Evolutionary conservation across 2,797 vertebrate genomes (phyloP), one percentile per base, ranked within the genome.

Genomic region (Adrianichthys oophorus): DNA sequence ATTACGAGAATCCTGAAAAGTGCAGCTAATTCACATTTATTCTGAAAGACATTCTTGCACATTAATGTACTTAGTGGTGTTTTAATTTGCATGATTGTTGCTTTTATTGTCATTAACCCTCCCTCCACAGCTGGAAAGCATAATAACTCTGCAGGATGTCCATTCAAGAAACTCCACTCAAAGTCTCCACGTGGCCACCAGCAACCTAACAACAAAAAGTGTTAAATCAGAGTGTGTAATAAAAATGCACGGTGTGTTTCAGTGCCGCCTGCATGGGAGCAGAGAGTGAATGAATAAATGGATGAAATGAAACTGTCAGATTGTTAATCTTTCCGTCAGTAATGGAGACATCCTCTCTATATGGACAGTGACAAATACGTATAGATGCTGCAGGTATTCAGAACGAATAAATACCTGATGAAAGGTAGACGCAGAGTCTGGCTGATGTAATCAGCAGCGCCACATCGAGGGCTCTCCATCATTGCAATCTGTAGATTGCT

Each of bases 331-430:
- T 13, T 40, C 52, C 65, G 49, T 80, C 86, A 80, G 90, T 62
- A 59, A 68, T 52, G 65, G 57, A 66, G 65, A 51, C 15, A 46
- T 44, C 29, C 60, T 54, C 44, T 41, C 60, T 46, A 51, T 42
- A 67, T 64, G 67, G 65, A 63, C 71, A 65, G 4, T 84, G 86
- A 87, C 54, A 73, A 3, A 68, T 60, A 79, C 50, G 86, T 83
- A 72, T 69, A 64, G 84, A 86, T 32, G 80, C 87, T 85, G 77
- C 70, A 76, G 89, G 80, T 90, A 80, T 90, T 90, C 87, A 87
- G 68, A 74, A 78, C 75, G 80, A 78, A 83, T 87, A 91, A 90
- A 91, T 88, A 89, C 89, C 89, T 89, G 86, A 86, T 72, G 89
- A 90, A 78, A 91, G 90, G 87, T 86, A 90, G 80, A 88, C 88